Percentiles rank a stretch among this genome's conserved stretches.
Conservation (phyloP, 2,797 vertebrate genomes). For the Onychomys arenicola region DNA sequence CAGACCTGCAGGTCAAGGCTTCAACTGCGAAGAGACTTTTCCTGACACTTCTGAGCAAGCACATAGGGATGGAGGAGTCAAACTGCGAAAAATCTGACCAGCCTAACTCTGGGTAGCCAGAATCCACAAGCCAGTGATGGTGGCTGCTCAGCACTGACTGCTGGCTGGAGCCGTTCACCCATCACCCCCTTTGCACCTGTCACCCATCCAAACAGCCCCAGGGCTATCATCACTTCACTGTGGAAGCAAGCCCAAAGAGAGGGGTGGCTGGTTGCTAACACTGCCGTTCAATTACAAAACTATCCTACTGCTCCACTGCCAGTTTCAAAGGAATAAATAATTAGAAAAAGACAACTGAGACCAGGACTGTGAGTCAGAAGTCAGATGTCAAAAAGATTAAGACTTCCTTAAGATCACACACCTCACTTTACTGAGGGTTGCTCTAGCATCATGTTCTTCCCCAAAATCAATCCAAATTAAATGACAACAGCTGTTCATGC, state of each 20-base stretch:
- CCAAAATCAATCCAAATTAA: conserved; percentile 58
- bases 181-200: neutral
- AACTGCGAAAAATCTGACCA: conserved; percentile 25
- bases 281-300: neutral
- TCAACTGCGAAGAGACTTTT: conserved; percentile 13
- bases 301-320: neutral
- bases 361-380: conserved; percentile 24
- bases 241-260: neutral
- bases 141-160: neutral
- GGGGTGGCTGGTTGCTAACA: neutral
- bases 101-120: neutral
- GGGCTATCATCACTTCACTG: neutral
- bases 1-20: conserved; percentile 63
- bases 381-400: neutral
- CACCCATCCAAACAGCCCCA: conserved; percentile 47
- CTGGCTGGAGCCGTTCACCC: neutral
- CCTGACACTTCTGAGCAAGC: conserved; percentile 51
- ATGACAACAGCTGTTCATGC: conserved; percentile 7
- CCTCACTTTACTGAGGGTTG: conserved; percentile 40
- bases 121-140: neutral
- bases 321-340: conserved; percentile 32
- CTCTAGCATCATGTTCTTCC: neutral
- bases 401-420: conserved; percentile 59
- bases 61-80: neutral
- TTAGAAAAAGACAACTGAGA: conserved; percentile 26